Conservation (phyloP, 2,888 invertebrate genomes). For the Cataglyphis livida region DNA sequence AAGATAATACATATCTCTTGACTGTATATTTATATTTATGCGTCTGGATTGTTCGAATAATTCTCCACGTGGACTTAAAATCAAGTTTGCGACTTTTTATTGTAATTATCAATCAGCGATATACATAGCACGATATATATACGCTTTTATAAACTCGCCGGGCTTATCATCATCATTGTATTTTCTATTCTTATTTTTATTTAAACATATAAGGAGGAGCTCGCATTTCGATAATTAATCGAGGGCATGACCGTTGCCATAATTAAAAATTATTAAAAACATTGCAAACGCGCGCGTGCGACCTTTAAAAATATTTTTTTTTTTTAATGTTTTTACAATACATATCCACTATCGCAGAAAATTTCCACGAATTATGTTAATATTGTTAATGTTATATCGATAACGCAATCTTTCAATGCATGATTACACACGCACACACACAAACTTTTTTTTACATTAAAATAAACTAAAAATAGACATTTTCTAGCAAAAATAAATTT, state of each 20-base stretch:
- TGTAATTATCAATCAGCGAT: constrained; percentile 30
- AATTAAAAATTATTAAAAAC: constrained; percentile 31
- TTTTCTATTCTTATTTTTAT: constrained; percentile 22
- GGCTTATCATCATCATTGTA: constrained; percentile 17
- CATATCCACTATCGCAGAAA: constrained; percentile 13
- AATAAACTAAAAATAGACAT: background rate
- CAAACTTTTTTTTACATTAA: background rate
- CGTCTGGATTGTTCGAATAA: background rate
- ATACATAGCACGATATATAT: background rate
- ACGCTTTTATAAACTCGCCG: background rate
- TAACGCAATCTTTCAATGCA: background rate
- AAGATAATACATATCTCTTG: constrained; percentile 22
- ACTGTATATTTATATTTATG: background rate
- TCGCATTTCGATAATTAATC: constrained; percentile 32
- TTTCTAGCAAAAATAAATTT: constrained; percentile 6
- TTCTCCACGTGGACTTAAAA: constrained; percentile 17
- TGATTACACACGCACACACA: background rate
- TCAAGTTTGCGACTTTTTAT: constrained; percentile 8
- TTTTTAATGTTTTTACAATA: background rate
- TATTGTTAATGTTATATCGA: background rate
- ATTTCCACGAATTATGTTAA: constrained; percentile 33
- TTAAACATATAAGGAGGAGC: background rate
- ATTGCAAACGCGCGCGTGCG: too few relatives aligned
- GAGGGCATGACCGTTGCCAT: background rate
- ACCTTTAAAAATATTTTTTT: background rate